These are phyloP conservation scores for Pseudobourletiella spinata DNA, from an alignment of 1,140 invertebrate genomes.

Conservation along the genomic window DNA sequence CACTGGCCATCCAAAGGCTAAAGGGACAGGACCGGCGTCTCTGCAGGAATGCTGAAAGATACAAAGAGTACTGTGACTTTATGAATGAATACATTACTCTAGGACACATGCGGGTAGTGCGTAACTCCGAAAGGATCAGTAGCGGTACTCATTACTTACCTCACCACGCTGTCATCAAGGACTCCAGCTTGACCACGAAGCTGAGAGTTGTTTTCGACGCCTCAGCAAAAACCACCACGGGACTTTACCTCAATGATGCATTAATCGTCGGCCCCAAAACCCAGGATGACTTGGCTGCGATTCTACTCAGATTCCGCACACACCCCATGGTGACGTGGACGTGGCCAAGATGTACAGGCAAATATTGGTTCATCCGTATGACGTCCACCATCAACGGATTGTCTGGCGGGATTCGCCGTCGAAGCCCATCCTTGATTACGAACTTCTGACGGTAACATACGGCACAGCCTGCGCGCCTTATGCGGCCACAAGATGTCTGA, in stretches of 20 bases:
- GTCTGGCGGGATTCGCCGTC: conserved; percentile 38
- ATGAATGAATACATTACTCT: conserved; percentile 37
- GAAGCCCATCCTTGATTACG: conserved; percentile 32
- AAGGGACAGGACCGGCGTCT: no score
- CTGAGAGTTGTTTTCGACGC: conserved; percentile 40
- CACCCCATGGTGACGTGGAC: conserved; percentile 29
- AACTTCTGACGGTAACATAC: conserved; percentile 38
- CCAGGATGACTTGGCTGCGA: conserved; percentile 26
- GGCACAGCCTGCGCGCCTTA: conserved; percentile 39
- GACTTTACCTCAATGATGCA: conserved; percentile 39
- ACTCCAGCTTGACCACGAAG: conserved; percentile 33
- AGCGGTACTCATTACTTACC: conserved; percentile 27
- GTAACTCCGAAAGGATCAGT: conserved; percentile 15
- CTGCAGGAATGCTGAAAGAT: no score
- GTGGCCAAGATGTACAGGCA: conserved; percentile 37
- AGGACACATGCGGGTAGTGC: conserved; percentile 35
- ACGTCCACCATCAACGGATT: conserved; percentile 38
- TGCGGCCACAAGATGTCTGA: conserved; percentile 37
- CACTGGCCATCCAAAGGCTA: no score
- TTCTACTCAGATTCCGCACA: conserved; percentile 31
- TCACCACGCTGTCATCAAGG: conserved; percentile 37
- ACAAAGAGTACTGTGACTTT: conserved; percentile 36
- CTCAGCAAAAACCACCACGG: conserved; percentile 31
- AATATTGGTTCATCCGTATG: conserved; percentile 9
- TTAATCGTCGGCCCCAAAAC: conserved; percentile 38